phyloP scores from a whole-genome alignment of 2,113 vertebrate species.

The Atrichornis clamosus region DNA sequence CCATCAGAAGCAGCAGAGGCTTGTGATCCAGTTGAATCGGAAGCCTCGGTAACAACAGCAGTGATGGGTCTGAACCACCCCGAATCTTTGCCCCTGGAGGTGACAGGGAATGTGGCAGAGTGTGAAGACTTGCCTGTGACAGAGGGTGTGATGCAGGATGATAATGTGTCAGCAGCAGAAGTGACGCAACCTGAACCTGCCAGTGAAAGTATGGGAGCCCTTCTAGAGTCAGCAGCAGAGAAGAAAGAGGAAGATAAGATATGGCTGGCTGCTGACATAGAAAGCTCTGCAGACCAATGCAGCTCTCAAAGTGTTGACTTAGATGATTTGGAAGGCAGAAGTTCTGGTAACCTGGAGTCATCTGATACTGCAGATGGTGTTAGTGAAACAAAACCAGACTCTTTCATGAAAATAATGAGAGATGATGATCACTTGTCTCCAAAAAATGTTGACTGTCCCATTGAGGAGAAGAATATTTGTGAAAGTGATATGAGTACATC shows the following conservation, averaged over 20 bases:
- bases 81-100: not conserved
- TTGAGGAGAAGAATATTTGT: not conserved
- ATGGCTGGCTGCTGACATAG: not conserved
- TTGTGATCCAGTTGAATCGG: not conserved
- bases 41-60: not conserved
- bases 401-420: constrained; percentile 18
- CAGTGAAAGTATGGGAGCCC: not conserved
- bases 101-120: not conserved
- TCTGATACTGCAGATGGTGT: not conserved
- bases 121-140: not conserved
- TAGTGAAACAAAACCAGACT: constrained; percentile 15
- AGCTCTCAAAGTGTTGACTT: constrained; percentile 22
- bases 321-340: not conserved
- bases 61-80: not conserved
- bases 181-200: not conserved
- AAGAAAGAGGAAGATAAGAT: not conserved
- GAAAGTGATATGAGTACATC: not conserved
- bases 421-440: not conserved
- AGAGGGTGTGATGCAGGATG: not conserved
- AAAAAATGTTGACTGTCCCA: not conserved
- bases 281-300: not conserved
- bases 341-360: constrained; percentile 21
- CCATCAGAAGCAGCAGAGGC: not conserved
- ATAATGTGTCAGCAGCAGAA: not conserved
- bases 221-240: not conserved